Conservation (phyloP, 1,140 invertebrate genomes). For the Rhyacophila brunnea region DNA sequence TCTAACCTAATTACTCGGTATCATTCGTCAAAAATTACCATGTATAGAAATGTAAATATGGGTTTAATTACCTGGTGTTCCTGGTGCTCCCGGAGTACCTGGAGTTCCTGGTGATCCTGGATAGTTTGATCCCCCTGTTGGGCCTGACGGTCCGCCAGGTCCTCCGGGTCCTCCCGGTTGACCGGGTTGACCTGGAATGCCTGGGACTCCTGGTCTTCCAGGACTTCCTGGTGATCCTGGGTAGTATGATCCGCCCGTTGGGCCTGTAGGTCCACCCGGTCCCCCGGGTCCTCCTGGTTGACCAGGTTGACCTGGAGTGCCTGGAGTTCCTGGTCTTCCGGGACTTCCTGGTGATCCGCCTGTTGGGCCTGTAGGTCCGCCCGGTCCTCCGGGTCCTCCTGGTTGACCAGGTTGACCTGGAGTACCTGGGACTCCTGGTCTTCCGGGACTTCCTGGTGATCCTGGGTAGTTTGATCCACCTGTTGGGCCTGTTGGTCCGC, state of each 20-base stretch:
- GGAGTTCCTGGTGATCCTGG: slow-evolving; percentile 33
- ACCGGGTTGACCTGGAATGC: too few species aligned
- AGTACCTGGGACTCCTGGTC: slow-evolving; percentile 31
- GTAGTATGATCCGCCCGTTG: too few species aligned
- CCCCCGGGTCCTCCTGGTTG: slow-evolving; percentile 36
- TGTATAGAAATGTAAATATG: too few species aligned
- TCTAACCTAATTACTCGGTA: too few species aligned
- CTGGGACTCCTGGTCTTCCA: slow-evolving; percentile 36
- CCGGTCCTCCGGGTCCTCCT: too few species aligned
- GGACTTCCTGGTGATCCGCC: too few species aligned
- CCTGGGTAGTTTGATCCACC: too few species aligned
- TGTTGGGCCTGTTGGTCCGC: slow-evolving; percentile 35
- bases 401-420: slow-evolving; percentile 37
- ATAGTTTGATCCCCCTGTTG: slow-evolving; percentile 36
- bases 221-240: slow-evolving; percentile 36
- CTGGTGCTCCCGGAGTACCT: slow-evolving; percentile 39
- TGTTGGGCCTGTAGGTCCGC: slow-evolving; percentile 35
- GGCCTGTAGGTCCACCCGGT: too few species aligned
- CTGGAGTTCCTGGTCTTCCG: slow-evolving; percentile 32
- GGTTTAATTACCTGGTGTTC: too few species aligned
- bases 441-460: too few species aligned
- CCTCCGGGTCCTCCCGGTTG: slow-evolving; percentile 30
- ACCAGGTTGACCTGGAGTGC: slow-evolving; percentile 36
- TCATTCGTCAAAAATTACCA: too few species aligned
- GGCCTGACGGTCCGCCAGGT: slow-evolving; percentile 36